Base-by-base conservation (phyloP, 2,888 invertebrate genomes). In the Drosophila merina region DNA sequence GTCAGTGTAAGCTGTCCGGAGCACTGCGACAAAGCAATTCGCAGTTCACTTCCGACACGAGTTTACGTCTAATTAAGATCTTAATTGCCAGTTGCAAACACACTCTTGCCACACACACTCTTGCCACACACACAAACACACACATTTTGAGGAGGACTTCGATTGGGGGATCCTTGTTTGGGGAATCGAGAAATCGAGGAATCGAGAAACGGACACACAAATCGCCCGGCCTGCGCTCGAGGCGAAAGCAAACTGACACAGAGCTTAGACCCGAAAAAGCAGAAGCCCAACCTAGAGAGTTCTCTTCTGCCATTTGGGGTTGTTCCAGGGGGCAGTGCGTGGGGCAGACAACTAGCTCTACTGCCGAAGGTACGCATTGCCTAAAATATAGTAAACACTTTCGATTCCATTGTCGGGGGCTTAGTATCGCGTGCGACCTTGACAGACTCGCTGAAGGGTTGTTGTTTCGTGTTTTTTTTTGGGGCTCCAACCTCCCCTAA, bases 391-490 rank as follows among this genome's bases (percentile, higher is more conserved):
- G 38, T 12, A 48, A 47, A 68, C 70, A 68, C 72, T 70, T 70
- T 70, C 72, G 55, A 60, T 72, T 70, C 72, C 52, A 57, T 33
- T 56, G 50, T 33, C 68, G 44, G 33, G 30, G 44, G 30, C 20
- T 20, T 30, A 8, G 36, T 12, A 54, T 70, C 54, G 72, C 72
- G 72, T 72, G 72, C 54, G 72, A 47, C 69, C 69, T 70, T 70
- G 72, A 40, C 33, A 10, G 42, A 6, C 40, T 20, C 28, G 44
- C 30, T 12, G 33, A 48, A 60, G 59, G 44, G 42, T 44, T 44
- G 25, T 12, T 26, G 9, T 12, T 52, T 14, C 14, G 14, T 14
- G 14, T 14, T 40, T 14, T 12, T 40, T 33, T 10, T 4, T 9
- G 33, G 2, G 40, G 40, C 28, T 12, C 44, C 58, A 20, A 12